These are phyloP conservation scores for Aporophyla nigra DNA, from an alignment of 2,888 invertebrate species.

Conservation along the genomic window DNA sequence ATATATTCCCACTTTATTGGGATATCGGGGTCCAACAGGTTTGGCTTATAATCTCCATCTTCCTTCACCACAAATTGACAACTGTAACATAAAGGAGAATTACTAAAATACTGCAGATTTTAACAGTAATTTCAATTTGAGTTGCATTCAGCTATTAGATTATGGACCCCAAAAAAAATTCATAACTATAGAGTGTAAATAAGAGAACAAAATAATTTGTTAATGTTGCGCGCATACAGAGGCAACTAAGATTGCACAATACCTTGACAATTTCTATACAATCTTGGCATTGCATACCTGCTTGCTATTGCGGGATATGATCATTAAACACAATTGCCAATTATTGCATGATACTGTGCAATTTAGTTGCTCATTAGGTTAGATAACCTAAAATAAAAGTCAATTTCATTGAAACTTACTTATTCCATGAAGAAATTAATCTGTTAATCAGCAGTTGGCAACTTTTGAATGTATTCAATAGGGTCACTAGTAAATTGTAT, in stretches of 20 bases:
- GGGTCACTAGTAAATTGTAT: conserved; percentile 36
- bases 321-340: neutral
- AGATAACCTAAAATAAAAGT: conserved; percentile 28
- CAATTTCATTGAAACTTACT: conserved; percentile 33
- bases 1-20: conserved; percentile 97
- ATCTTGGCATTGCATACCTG: neutral
- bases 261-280: neutral
- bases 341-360: neutral
- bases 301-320: neutral
- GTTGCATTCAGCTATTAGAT: neutral
- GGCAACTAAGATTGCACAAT: neutral
- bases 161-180: neutral
- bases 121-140: neutral
- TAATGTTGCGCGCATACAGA: neutral
- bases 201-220: neutral
- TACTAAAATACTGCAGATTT: neutral
- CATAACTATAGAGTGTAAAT: neutral
- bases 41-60: conserved; percentile 94
- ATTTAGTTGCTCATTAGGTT: conserved; percentile 18
- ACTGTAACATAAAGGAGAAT: conserved; percentile 85
- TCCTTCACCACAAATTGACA: conserved; percentile 98
- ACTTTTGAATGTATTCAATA: conserved; percentile 17
- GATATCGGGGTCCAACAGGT: conserved; percentile 96
- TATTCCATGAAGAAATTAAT: neutral
- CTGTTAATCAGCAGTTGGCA: neutral